Percentiles rank a stretch among this genome's conserved stretches.
These are phyloP conservation scores for Ptiloglossa arizonensis DNA, from an alignment of 1,140 invertebrate genomes.

Conservation along the genomic window DNA sequence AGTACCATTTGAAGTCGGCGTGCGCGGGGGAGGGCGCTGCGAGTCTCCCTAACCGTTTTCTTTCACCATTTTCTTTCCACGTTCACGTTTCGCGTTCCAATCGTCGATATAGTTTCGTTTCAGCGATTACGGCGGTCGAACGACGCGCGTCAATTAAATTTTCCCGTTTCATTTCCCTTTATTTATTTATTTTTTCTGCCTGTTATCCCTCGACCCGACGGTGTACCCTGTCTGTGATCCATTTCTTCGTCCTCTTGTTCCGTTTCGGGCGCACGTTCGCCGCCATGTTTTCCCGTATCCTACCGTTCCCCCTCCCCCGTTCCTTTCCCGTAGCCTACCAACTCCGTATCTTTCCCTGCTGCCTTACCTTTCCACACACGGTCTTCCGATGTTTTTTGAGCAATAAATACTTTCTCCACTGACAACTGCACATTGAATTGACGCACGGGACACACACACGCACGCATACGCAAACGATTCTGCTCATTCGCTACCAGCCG, in stretches of 20 bases:
- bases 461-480: constrained; percentile 54
- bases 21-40: constrained; percentile 75
- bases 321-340: constrained; percentile 60
- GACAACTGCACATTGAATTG: constrained; percentile 81
- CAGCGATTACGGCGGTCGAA: constrained; percentile 55
- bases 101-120: constrained; percentile 41
- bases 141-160: constrained; percentile 61
- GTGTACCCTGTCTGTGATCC: constrained; percentile 61
- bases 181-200: constrained; percentile 36
- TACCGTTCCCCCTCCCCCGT: constrained; percentile 53
- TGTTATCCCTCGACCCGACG: constrained; percentile 53
- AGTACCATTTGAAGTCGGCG: constrained; percentile 81
- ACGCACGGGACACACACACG: constrained; percentile 77
- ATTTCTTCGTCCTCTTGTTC: constrained; percentile 34
- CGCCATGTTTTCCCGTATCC: constrained; percentile 7
- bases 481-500: constrained; percentile 59
- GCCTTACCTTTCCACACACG: constrained; percentile 60
- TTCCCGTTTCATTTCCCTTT: constrained; percentile 42
- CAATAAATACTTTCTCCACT: constrained; percentile 82
- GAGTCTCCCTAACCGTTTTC: constrained; percentile 44
- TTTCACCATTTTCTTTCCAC: constrained; percentile 32
- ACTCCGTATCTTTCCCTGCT: constrained; percentile 58
- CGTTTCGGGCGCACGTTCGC: constrained; percentile 30
- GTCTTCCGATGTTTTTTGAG: constrained; percentile 79
- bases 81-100: too few species aligned